These are phyloP conservation scores for Rostratula benghalensis DNA, from an alignment of 2,113 vertebrate genomes.

Conservation along the genomic window DNA sequence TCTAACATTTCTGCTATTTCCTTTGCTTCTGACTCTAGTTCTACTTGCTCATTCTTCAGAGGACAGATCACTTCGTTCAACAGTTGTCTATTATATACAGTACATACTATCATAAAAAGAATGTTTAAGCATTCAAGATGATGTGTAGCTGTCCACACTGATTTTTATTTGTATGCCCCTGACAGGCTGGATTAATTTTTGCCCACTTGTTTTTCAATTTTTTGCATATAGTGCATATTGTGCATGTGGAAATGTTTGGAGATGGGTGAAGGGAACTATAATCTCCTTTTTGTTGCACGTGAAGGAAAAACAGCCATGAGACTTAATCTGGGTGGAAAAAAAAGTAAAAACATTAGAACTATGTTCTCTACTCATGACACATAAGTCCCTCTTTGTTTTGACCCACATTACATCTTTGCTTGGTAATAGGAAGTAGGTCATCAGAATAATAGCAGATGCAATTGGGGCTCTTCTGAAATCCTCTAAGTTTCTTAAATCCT, in stretches of 20 bases:
- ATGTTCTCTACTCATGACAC: not conserved
- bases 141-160: not conserved
- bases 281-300: not conserved
- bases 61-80: not conserved
- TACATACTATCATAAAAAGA: not conserved
- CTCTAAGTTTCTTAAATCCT: slow-evolving; percentile 14
- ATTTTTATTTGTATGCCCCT: not conserved
- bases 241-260: not conserved
- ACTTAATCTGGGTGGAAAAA: not conserved
- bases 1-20: slow-evolving; percentile 27
- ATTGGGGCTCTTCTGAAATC: not conserved
- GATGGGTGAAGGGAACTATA: not conserved
- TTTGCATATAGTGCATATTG: not conserved
- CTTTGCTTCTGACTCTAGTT: slow-evolving; percentile 10
- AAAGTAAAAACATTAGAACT: not conserved
- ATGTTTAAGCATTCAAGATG: not conserved
- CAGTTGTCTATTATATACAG: not conserved
- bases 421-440: not conserved
- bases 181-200: not conserved
- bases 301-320: not conserved
- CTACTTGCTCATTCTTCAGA: slow-evolving; percentile 4
- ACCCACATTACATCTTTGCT: not conserved
- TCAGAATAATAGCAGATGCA: slow-evolving; percentile 12
- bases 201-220: not conserved
- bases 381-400: not conserved